Base-by-base conservation (phyloP, 2,797 vertebrate species). In the Lateolabrax maculatus region DNA sequence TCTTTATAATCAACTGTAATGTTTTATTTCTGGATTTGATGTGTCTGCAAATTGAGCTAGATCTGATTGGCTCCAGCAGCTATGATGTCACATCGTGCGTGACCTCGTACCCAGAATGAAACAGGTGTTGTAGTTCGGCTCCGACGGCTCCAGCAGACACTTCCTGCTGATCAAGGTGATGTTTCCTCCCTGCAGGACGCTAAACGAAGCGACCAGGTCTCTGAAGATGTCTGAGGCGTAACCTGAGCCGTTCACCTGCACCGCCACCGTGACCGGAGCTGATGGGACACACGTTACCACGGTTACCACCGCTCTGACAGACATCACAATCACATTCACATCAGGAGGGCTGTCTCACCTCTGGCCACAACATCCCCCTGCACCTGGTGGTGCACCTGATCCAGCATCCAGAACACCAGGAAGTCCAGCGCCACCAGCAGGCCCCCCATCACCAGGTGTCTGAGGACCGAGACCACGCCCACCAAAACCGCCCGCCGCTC, bases 341-440 rank as follows among this genome's bases (percentile, higher is more conserved):
- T 6, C 1, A 3, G 5, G 3, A 37, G 8, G 0, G 4, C 1
- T 0, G 18, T 9, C 95, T 95, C 86, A 98, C 97, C 96, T 83
- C 94, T 91, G 55, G 96, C 94, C 0, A 96, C 25, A 0, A 98
- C 85, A 69, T 98, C 97, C 0, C 81, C 94, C 0, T 89, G 93
- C 41, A 96, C 89, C 41, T 95, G 94, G 53, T 96, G 91, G 39
- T 92, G 94, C 71, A 97, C 90, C 80, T 97, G 90, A 71, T 97
- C 97, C 0, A 98, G 94, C 0, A 97, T 81, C 97, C 98, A 99
- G 94, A 96, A 99, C 56, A 98, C 90, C 3, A 96, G 73, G 12
- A 96, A 96, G 90, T 99, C 98, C 1, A 97, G 81, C 1, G 88
- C 85, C 69, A 98, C 83, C 44, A 97, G 67, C 73, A 96, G 21